Conservation (phyloP, 2,888 invertebrate species). For the Andrena praecox region DNA sequence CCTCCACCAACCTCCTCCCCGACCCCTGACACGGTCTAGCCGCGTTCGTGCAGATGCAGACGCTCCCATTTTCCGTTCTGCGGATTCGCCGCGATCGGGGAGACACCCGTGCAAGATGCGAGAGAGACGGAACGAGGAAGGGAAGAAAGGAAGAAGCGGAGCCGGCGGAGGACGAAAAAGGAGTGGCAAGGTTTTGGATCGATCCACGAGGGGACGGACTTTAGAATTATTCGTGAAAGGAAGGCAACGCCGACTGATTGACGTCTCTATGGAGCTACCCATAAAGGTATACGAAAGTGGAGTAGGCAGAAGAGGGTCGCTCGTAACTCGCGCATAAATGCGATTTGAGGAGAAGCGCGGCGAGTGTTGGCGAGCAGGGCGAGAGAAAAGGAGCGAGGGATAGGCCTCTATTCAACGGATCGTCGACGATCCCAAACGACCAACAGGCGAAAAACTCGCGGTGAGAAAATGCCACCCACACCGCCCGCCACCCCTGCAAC, state of each 20-base stretch:
- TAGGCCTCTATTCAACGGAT: constrained; percentile 71
- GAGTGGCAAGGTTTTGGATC: constrained; percentile 66
- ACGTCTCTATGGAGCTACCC: constrained; percentile 80
- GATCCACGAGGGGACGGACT: constrained; percentile 77
- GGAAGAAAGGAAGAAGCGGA: constrained; percentile 13
- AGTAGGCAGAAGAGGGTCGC: constrained; percentile 77
- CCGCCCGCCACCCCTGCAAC: constrained; percentile 57
- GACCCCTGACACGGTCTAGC: constrained; percentile 1
- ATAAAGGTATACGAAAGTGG: constrained; percentile 79
- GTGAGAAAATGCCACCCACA: constrained; percentile 82
- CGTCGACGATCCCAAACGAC: constrained; percentile 65
- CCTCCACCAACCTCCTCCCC: constrained; percentile 36
- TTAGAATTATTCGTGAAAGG: constrained; percentile 81
- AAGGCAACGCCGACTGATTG: constrained; percentile 80
- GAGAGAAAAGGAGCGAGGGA: constrained; percentile 36
- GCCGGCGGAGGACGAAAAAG: constrained; percentile 43
- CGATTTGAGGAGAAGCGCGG: constrained; percentile 74
- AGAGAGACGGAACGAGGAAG: constrained; percentile 16
- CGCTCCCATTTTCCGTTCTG: constrained; percentile 67
- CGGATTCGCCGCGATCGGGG: constrained; percentile 58
- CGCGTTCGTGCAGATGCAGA: constrained; percentile 61
- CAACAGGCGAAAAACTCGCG: constrained; percentile 71
- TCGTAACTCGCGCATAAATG: constrained; percentile 82
- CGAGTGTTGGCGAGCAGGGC: constrained; percentile 23
- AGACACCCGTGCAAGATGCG: constrained; percentile 1